Percentiles rank a stretch among this genome's conserved stretches.
Evolutionary conservation across 2,797 vertebrate species (phyloP).

Genomic region (Falco rusticolus): DNA sequence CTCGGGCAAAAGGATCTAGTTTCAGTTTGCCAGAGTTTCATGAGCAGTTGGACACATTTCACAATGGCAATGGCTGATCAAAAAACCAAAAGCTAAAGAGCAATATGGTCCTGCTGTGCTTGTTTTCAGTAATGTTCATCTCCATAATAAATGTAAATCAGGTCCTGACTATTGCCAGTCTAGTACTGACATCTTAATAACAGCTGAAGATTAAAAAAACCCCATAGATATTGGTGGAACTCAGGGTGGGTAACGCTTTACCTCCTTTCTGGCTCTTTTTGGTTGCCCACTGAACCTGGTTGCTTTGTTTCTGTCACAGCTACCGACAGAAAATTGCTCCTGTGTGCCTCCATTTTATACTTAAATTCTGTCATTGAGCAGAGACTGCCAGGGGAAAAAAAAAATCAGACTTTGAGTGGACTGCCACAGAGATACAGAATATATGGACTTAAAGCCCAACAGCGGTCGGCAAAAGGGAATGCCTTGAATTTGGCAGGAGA

Average conservation of each 20-base stretch:
- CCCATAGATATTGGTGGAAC: not conserved
- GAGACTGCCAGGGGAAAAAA: not conserved
- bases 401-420: not conserved
- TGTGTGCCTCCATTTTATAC: not conserved
- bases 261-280: not conserved
- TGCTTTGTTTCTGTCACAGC: not conserved
- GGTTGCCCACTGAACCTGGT: not conserved
- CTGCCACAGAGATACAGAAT: not conserved
- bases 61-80: not conserved
- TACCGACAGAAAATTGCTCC: not conserved
- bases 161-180: not conserved
- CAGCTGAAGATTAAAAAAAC: not conserved
- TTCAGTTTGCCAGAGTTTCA: conserved; percentile 53
- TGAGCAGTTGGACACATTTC: conserved; percentile 30
- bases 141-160: not conserved
- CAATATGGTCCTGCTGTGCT: not conserved
- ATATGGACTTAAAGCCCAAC: not conserved
- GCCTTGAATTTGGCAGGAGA: not conserved
- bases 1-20: conserved; percentile 2
- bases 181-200: not conserved
- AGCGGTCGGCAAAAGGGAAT: not conserved
- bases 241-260: not conserved
- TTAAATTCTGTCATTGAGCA: not conserved
- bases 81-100: not conserved
- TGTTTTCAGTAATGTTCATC: not conserved